Base-by-base conservation (phyloP, 2,113 vertebrate species). In the Leptobrachium ailaonicum region DNA sequence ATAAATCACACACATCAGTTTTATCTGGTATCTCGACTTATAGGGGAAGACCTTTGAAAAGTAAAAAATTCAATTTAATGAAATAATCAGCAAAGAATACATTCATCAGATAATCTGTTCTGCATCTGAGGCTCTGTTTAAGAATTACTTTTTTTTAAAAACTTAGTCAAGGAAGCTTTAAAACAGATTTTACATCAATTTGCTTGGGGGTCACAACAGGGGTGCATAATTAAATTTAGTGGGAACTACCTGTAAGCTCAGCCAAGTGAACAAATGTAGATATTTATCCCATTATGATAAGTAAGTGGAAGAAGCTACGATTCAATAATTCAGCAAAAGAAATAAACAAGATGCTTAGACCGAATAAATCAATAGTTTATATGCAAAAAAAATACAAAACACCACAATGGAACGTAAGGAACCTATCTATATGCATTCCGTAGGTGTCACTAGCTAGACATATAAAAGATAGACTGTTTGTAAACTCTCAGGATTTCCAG, bases 21-120 rank as follows among this genome's bases (percentile, higher is more conserved):
- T 74, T 80, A 80, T 74, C 78, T 74, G 12, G 71, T 68, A 69
- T 80, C 62, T 68, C 56, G 77, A 67, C 62, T 73, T 67, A 80
- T 40, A 40, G n/a, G 53, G n/a, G 53, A 62, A 80, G 70, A 73
- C 71, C 77, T 80, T 73, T 73, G 71, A 73, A 74, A 68, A 80
- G 20, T 20, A n/a, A 74, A 64, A 80, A 80, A 80, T 80, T 63
- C 64, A 40, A 54, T 67, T 80, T 68, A 74, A 68, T 80, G 40
- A 67, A 73, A 80, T 80, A 74, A 60, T 68, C 73, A 80, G 50
- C 40, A 12, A 67, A n/a, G 64, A 45, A 44, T 13, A 43, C 53
- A 50, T 43, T 74, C 54, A 2, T 4, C 50, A 73, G 53, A 32
- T 54, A 3, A 68, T 67, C 71, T 73, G 41, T 60, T 67, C n/a